Evolutionary conservation across 2,888 invertebrate species (phyloP).

Genomic region (Loripinus fragilis): DNA sequence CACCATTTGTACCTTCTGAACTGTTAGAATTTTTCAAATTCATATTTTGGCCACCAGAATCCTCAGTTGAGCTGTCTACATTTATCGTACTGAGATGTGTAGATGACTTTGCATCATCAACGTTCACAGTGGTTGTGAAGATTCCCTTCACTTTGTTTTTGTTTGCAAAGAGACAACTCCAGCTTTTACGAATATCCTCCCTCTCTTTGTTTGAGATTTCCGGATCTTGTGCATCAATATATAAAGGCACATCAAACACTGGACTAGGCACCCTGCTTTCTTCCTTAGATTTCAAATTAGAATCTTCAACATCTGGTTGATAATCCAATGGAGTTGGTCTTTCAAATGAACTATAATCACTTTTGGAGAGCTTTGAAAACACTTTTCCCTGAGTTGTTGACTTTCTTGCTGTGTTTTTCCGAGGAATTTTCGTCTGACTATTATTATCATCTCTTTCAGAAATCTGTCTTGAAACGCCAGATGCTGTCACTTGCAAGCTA

Average conservation of each 20-base stretch:
- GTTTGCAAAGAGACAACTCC: background rate
- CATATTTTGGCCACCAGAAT: background rate
- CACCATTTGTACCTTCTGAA: background rate
- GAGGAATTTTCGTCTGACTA: background rate
- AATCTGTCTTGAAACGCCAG: background rate
- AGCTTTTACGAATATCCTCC: constrained; percentile 1
- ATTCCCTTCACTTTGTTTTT: background rate
- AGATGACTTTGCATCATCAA: background rate
- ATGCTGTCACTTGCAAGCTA: background rate
- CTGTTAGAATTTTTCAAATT: background rate
- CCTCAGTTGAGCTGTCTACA: background rate
- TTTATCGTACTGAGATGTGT: background rate
- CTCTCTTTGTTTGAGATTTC: constrained; percentile 8
- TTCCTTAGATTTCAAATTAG: background rate
- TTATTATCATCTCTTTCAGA: background rate
- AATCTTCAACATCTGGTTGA: background rate
- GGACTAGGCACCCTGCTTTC: background rate
- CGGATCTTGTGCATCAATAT: constrained; percentile 9
- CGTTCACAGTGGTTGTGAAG: background rate
- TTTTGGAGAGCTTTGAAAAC: background rate
- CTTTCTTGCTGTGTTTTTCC: constrained; percentile 20
- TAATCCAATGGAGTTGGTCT: background rate
- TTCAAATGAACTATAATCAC: background rate
- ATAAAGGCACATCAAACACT: constrained; percentile 5
- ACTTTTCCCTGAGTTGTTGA: constrained; percentile 21